phyloP scores from a whole-genome alignment of 2,888 invertebrate genomes.

The Thumatha senex region DNA sequence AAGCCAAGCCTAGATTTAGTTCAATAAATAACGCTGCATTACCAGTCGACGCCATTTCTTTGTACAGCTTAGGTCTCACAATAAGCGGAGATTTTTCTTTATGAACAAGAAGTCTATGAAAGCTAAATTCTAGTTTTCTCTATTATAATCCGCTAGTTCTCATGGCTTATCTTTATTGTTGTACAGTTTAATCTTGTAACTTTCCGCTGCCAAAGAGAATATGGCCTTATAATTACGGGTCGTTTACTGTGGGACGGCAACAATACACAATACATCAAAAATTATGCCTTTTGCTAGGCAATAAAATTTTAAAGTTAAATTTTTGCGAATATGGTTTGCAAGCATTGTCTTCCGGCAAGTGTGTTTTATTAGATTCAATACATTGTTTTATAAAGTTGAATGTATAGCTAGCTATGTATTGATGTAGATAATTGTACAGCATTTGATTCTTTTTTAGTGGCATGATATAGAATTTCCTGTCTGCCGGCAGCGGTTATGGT shows the following conservation, averaged over 20 bases:
- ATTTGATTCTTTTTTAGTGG: no score
- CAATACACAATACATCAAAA: constrained; percentile 57
- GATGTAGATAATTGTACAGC: no score
- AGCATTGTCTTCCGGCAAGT: neutral
- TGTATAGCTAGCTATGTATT: no score
- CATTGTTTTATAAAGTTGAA: neutral
- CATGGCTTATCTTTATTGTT: neutral
- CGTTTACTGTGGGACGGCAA: constrained; percentile 34
- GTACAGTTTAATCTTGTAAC: neutral
- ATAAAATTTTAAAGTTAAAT: constrained; percentile 71
- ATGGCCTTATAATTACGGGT: constrained; percentile 36
- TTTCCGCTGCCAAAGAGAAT: constrained; percentile 18
- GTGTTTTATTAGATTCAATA: neutral
- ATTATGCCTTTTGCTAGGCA: constrained; percentile 55
- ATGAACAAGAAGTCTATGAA: neutral
- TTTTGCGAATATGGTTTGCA: constrained; percentile 28
- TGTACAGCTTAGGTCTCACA: constrained; percentile 1
- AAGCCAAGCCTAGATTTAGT: constrained; percentile 7
- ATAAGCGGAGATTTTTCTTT: neutral
- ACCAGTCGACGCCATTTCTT: constrained; percentile 12
- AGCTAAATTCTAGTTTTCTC: neutral
- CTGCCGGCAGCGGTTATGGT: no score
- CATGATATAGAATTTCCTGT: no score
- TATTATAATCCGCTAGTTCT: neutral
- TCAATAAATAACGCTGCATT: constrained; percentile 28